Conservation (phyloP, 53 echinoderm and acorn worm genomes). For the Glandiceps talaboti region DNA sequence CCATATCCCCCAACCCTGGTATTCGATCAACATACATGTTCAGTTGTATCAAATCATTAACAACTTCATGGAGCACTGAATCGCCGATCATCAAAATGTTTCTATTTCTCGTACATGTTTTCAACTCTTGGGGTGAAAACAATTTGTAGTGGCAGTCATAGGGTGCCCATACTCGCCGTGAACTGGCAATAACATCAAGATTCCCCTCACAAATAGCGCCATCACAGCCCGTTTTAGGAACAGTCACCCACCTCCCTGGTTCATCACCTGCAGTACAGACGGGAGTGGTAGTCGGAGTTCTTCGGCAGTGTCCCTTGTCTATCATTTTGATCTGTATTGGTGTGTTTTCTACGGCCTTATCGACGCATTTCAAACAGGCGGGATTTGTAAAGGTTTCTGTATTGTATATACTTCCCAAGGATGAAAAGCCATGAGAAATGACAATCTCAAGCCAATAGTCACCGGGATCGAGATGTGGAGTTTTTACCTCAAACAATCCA, state of each 20-base stretch:
- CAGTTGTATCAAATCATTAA: background rate
- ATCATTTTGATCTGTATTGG: background rate
- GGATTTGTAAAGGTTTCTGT: background rate
- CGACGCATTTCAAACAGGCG: background rate
- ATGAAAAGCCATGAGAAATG: background rate
- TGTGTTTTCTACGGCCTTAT: background rate
- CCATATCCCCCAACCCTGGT: background rate
- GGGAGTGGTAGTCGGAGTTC: background rate
- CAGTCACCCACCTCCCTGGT: background rate
- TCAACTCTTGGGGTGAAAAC: background rate
- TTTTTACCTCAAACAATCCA: background rate
- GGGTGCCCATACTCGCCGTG: background rate
- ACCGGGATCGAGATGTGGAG: background rate
- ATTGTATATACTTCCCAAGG: background rate
- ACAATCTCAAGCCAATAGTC: background rate
- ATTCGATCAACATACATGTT: background rate
- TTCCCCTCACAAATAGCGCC: background rate
- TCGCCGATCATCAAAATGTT: background rate
- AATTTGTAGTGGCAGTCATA: background rate
- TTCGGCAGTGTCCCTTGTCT: background rate
- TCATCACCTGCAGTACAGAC: background rate
- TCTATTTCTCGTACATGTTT: background rate
- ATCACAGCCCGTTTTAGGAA: background rate
- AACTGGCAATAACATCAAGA: background rate
- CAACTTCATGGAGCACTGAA: background rate